Base-by-base conservation (phyloP, 2,888 invertebrate genomes). In the Drosophila algonquin region DNA sequence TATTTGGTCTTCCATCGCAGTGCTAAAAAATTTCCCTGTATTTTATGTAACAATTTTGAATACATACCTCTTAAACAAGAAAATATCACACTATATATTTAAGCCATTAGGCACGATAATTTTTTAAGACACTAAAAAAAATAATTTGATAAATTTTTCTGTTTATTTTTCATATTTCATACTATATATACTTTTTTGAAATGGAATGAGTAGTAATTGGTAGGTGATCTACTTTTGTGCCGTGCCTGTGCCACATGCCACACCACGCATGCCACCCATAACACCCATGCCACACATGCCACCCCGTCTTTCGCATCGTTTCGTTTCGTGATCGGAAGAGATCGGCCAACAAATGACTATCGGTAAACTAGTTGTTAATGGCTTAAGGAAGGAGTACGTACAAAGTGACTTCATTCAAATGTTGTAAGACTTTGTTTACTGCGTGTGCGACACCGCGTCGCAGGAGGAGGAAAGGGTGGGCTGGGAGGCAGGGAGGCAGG, bases 391-490 rank as follows among this genome's bases (percentile, higher is more conserved):
- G 68, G 79, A 71, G 77, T 75, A 82, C 67, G 65, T 67, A 81
- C 80, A 82, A 82, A 87, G 82, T 87, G 77, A 82, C 80, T 89
- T 85, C 85, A 87, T 87, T 89, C 81, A 87, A 87, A 87, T 84
- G 88, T 85, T 87, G 89, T 84, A 85, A 78, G 86, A 87, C 87
- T 87, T 87, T 87, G 89, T 89, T 84, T 81, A 76, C 79, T 77
- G 79, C 75, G 79, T 77, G 73, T 85, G 81, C 75, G 78, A 86
- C 86, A 80, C 71, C 59, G 64, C 5, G 24, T 1, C n/a, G 24
- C 12, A 3, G 24, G 14, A 50, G 14, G 14, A n/a, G 48, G 40
- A 18, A 40, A 35, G 16, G 44, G 14, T 30, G 30, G 44, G 14
- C n/a, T 12, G 21, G 30, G 24, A 18, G 18, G 18, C 18, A 18